phyloP scores from a whole-genome alignment of 2,797 vertebrate species.

The Tadarida brasiliensis region DNA sequence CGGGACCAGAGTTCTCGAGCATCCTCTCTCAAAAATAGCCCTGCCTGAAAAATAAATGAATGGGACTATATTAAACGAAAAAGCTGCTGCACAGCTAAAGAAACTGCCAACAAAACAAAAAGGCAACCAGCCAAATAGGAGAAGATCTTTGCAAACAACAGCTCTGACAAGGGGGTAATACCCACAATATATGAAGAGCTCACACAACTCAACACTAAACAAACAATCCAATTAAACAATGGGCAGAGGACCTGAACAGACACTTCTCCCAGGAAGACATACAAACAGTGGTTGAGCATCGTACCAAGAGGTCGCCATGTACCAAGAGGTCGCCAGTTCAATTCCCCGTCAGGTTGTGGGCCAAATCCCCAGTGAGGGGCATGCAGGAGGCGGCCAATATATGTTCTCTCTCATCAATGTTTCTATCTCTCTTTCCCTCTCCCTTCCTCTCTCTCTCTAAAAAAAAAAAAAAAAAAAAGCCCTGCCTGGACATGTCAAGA shows the following conservation, averaged over 20 bases:
- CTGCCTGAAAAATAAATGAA: background rate
- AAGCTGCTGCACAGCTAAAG: background rate
- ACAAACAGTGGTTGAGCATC: background rate
- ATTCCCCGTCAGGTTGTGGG: background rate
- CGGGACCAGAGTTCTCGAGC: background rate
- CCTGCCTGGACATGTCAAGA: background rate
- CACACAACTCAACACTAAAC: background rate
- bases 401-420: background rate
- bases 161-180: background rate
- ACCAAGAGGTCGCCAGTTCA: no score
- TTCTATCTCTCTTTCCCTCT: background rate
- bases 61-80: background rate
- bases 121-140: background rate
- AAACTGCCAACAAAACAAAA: background rate
- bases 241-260: background rate
- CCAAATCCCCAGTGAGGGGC: background rate
- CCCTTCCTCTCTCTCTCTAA: no score
- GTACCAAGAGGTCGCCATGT: no score
- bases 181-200: background rate
- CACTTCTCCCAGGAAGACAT: background rate
- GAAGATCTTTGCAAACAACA: background rate
- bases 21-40: slow-evolving; percentile 28
- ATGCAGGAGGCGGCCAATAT: background rate
- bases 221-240: background rate
- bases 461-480: slow-evolving; percentile 10